Base-by-base conservation (phyloP, 2,113 vertebrate genomes). In the Morone saxatilis region DNA sequence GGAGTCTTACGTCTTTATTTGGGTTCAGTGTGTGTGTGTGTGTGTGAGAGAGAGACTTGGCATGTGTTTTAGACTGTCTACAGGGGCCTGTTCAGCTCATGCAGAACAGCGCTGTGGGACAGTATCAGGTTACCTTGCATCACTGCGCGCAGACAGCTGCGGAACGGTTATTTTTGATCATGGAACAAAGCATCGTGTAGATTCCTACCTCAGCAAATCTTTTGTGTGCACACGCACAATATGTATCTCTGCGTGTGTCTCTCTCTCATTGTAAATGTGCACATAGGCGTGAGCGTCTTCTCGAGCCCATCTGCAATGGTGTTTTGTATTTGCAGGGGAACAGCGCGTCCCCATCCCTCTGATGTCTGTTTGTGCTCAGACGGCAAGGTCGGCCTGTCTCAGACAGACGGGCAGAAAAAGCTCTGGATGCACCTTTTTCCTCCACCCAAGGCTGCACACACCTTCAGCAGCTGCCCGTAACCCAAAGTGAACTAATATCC, bases 131-230 rank as follows among this genome's bases (percentile, higher is more conserved):
- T 88, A 78, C 86, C 77, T 71, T 76, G 80, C 85, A 84, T 92
- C 87, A 81, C 78, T 65, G 75, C 60, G 19, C 19, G 20, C 79
- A 85, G 85, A 90, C 90, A 92, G 86, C 88, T 87, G 89, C 53
- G 11, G 74, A 83, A 72, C 65, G 79, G 87, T 86, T 91, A 92
- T 91, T 93, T 90, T 90, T 85, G 84, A 88, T 88, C 82, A 68
- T 6, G 54, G 85, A 78, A 84, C 78, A 92, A 88, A 81, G 79
- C 51, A 0, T 43, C n/a, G 76, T 77, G 56, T 71, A 62, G 63
- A 84, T 62, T 75, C 51, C 82, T 76, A 45, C 62, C 66, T 86
- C 90, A 89, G 80, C 86, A 82, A 72, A 88, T 84, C 68, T 72
- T 77, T 43, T 71, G 50, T 86, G 66, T 31, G 53, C 22, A 31